Base-by-base conservation (phyloP, 2,113 vertebrate species). In the Falco punctatus region DNA sequence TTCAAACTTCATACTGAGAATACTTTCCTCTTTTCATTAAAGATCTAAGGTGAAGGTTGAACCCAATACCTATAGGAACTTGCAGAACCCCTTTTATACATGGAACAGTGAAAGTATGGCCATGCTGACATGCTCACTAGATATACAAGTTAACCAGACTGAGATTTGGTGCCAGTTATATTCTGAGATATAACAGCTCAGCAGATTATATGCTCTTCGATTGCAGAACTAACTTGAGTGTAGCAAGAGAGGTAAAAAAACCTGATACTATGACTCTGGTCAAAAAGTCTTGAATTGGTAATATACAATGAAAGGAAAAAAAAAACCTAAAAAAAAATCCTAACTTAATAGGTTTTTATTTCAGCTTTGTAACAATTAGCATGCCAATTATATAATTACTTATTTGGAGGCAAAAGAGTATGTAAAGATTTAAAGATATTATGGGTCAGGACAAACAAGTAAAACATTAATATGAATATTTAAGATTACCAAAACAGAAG, bases 291-390 rank as follows among this genome's bases (percentile, higher is more conserved):
- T 92, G 38, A 72, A 77, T 9, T 88, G 38, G 7, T 73, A 94
- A 44, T 40, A 84, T 81, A 59, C 27, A n/a, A 66, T 30, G 57
- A 84, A 96, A 97, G 40, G 51, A 54, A 86, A 85, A 94, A 58
- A 44, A 86, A 85, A 94, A 58, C 2, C 22, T 15, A 61, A 78
- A 72, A 26, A 90, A 69, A 88, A 92, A 88, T 75, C 2, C 23
- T 73, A 92, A 93, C 28, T 59, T 35, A 23, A 74, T 95, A 79
- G 27, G 5, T 64, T 24, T 46, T 69, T 86, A 35, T 35, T 91
- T 97, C 66, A 81, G 19, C 14, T 65, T 69, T 92, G 19, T 78
- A 84, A 33, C 17, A 55, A 72, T 35, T 73, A 23, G 9, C 30
- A 42, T 85, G 85, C 54, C 86, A 96, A 44, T 92, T 75, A 93